A percentile compares a stretch with the other conserved stretches of the same genome.
Conservation (phyloP, 2,888 invertebrate species). For the Sepioteuthis lessoniana region DNA sequence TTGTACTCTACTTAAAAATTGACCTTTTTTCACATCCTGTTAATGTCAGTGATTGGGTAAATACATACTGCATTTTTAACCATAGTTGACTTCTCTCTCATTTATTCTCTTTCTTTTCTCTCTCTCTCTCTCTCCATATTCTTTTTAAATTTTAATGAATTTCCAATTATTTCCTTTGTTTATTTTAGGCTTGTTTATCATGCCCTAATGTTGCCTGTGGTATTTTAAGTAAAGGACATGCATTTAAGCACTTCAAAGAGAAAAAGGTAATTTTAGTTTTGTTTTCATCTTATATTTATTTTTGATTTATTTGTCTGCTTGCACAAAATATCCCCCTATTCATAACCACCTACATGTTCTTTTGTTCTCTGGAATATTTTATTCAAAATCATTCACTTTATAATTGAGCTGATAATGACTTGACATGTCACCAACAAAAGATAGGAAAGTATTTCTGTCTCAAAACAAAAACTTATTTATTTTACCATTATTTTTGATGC, state of each 20-base stretch:
- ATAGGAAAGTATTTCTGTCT: background rate
- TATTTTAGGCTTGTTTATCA: slow-evolving; percentile 71
- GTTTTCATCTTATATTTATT: background rate
- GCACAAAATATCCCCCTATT: no score
- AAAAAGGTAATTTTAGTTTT: slow-evolving; percentile 64
- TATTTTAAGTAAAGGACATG: slow-evolving; percentile 72
- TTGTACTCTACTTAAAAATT: no score
- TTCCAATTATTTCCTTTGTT: background rate
- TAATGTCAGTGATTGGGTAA: no score
- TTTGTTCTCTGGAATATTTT: no score
- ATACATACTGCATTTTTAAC: no score
- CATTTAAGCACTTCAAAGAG: slow-evolving; percentile 69
- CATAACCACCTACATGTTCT: no score
- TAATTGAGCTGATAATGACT: background rate
- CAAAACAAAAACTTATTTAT: no score
- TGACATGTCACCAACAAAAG: background rate
- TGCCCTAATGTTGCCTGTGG: slow-evolving; percentile 74
- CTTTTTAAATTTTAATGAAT: background rate
- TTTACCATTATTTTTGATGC: background rate
- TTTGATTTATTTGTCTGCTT: background rate
- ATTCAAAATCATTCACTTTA: no score
- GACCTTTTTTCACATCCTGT: no score
- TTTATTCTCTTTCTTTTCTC: no score
- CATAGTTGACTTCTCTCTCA: no score
- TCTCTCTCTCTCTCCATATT: background rate